phyloP scores from a whole-genome alignment of 53 echinoderm and acorn worm genomes.

The Glandiceps talaboti region DNA sequence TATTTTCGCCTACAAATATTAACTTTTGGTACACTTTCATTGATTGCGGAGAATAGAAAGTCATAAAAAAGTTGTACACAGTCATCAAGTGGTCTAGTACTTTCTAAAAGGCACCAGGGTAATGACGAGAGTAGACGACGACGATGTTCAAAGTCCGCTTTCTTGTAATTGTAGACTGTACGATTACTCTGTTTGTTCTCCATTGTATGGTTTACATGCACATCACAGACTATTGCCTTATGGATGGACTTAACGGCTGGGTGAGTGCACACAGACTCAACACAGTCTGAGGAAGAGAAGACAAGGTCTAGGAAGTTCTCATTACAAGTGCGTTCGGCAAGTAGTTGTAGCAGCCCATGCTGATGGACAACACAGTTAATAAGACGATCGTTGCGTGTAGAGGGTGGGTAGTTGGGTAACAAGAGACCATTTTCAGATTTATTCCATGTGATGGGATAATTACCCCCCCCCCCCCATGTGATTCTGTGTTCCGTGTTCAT shows the following conservation, averaged over 20 bases:
- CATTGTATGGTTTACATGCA: not conserved
- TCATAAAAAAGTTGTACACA: not conserved
- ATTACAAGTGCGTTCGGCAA: not conserved
- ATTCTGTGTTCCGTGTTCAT: too few species aligned
- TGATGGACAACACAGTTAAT: not conserved
- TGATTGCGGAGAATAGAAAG: not conserved
- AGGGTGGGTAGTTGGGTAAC: too few species aligned
- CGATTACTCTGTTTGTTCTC: not conserved
- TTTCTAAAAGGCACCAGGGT: not conserved
- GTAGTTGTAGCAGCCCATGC: not conserved
- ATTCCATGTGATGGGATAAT: too few species aligned
- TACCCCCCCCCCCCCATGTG: too few species aligned
- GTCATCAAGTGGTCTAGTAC: not conserved
- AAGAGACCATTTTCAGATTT: too few species aligned
- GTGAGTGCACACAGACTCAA: not conserved
- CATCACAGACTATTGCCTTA: not conserved
- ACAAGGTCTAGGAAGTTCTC: not conserved
- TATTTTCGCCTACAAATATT: not conserved
- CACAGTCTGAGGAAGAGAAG: not conserved
- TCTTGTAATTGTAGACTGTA: not conserved
- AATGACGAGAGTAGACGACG: not conserved
- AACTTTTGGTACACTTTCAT: not conserved
- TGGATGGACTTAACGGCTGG: not conserved
- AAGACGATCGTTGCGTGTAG: too few species aligned
- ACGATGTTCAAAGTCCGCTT: not conserved